A percentile compares a stretch with the other conserved stretches of the same genome.
These are phyloP conservation scores for Dexiosoma caninum DNA, from an alignment of 2,888 invertebrate genomes.

Conservation along the genomic window DNA sequence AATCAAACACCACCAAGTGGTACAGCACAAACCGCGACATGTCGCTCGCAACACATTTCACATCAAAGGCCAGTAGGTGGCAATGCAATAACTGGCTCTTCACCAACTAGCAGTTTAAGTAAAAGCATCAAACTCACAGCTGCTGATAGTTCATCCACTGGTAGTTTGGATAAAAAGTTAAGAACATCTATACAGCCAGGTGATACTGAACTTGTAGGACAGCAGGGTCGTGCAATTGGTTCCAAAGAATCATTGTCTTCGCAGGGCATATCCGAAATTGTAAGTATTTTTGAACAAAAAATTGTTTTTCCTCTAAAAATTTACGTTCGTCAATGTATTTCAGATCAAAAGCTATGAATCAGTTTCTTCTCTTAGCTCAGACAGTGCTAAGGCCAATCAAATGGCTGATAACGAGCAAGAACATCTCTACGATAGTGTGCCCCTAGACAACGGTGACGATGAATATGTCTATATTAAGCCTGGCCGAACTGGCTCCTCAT, in stretches of 20 bases:
- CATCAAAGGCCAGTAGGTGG: conserved; percentile 42
- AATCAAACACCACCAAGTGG: conserved; percentile 65
- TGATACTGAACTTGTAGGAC: conserved; percentile 67
- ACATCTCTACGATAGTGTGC: conserved; percentile 86
- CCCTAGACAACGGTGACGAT: conserved; percentile 83
- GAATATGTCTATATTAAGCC: conserved; percentile 88
- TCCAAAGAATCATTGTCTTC: conserved; percentile 78
- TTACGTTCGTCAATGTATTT: conserved; percentile 39
- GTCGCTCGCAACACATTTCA: conserved; percentile 38
- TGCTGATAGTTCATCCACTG: conserved; percentile 73
- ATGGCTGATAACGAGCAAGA: conserved; percentile 80
- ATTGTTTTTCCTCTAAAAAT: not conserved
- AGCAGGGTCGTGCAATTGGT: conserved; percentile 73
- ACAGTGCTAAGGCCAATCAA: conserved; percentile 78
- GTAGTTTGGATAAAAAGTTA: conserved; percentile 75
- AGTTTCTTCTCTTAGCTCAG: conserved; percentile 82
- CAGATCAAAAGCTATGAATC: conserved; percentile 84
- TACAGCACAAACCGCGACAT: conserved; percentile 23
- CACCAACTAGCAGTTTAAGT: conserved; percentile 76
- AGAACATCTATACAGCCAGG: conserved; percentile 70
- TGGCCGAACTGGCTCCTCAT: conserved; percentile 81
- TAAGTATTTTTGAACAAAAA: conserved; percentile 52
- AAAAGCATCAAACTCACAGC: conserved; percentile 69
- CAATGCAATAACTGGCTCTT: conserved; percentile 69
- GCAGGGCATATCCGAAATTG: conserved; percentile 78